Evolutionary conservation across 2,113 vertebrate genomes (phyloP).

Genomic region (Ciconia stormi): DNA sequence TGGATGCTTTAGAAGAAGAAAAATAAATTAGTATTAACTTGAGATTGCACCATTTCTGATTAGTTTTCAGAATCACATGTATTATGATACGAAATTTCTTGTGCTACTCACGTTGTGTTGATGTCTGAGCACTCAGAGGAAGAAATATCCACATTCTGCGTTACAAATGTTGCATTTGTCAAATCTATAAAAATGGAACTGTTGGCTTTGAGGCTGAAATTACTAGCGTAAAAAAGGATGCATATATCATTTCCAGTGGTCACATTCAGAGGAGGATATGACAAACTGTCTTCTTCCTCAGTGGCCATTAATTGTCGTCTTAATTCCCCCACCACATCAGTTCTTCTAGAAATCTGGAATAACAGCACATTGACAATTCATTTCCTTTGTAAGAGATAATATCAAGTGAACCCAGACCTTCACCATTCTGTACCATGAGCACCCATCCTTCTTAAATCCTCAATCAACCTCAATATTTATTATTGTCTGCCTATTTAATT

Average conservation of each 20-base stretch:
- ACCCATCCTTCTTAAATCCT: not conserved
- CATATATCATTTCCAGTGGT: slow-evolving; percentile 55
- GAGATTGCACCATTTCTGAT: not conserved
- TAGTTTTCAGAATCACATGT: not conserved
- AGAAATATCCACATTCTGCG: not conserved
- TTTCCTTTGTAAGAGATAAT: not conserved
- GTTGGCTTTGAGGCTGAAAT: slow-evolving; percentile 57
- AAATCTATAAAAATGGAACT: slow-evolving; percentile 34
- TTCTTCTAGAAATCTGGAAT: slow-evolving; percentile 58
- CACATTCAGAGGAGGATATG: slow-evolving; percentile 63
- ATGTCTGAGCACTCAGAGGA: slow-evolving; percentile 57
- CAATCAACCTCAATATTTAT: not conserved
- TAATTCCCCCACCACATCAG: not conserved
- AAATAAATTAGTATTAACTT: not conserved
- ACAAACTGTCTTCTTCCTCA: slow-evolving; percentile 1
- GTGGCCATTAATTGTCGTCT: slow-evolving; percentile 58
- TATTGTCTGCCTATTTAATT: not conserved
- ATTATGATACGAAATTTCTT: not conserved
- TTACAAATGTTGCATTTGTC: slow-evolving; percentile 66
- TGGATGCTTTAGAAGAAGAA: not conserved
- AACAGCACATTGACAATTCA: not conserved
- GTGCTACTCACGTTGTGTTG: slow-evolving; percentile 68
- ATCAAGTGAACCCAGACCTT: not conserved
- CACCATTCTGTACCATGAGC: not conserved
- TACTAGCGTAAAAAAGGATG: slow-evolving; percentile 69